Percentiles rank a stretch among this genome's conserved stretches.
Conservation (phyloP, 2,888 invertebrate species). For the Parnassius glacialis region DNA sequence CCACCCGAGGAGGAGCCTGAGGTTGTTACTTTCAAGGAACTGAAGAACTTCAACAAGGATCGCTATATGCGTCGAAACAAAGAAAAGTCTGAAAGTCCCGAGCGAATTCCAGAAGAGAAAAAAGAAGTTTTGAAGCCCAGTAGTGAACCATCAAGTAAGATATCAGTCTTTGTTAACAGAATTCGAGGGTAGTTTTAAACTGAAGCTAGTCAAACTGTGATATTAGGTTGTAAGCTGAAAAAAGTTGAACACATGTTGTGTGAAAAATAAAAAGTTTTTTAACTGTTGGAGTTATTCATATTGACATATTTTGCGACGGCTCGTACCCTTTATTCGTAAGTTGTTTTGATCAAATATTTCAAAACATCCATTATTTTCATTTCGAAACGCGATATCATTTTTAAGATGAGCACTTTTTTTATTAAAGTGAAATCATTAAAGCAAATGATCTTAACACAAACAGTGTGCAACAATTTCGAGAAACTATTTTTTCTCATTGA, state of each 20-base stretch:
- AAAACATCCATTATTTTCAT: not conserved
- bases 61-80: conserved; percentile 85
- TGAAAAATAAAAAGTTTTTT: conserved; percentile 71
- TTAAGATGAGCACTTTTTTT: too few relatives aligned
- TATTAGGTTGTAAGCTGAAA: conserved; percentile 57
- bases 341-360: not conserved
- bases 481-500: too few relatives aligned
- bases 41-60: conserved; percentile 80
- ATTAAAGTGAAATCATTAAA: too few relatives aligned
- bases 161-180: conserved; percentile 52
- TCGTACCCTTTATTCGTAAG: conserved; percentile 55
- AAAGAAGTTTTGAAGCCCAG: conserved; percentile 29
- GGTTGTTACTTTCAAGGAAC: conserved; percentile 76
- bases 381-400: not conserved
- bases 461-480: too few relatives aligned
- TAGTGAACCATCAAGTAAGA: conserved; percentile 74
- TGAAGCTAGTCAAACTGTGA: conserved; percentile 46
- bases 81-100: conserved; percentile 82
- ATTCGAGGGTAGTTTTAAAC: conserved; percentile 37
- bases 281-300: conserved; percentile 72
- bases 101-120: conserved; percentile 40
- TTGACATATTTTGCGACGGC: conserved; percentile 55
- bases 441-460: too few relatives aligned
- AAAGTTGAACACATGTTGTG: conserved; percentile 44
- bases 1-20: conserved; percentile 39